Evolutionary conservation across 2,888 invertebrate species (phyloP), one percentile per base, ranked within the genome.

Genomic region (Cryptocheilus praepositus): DNA sequence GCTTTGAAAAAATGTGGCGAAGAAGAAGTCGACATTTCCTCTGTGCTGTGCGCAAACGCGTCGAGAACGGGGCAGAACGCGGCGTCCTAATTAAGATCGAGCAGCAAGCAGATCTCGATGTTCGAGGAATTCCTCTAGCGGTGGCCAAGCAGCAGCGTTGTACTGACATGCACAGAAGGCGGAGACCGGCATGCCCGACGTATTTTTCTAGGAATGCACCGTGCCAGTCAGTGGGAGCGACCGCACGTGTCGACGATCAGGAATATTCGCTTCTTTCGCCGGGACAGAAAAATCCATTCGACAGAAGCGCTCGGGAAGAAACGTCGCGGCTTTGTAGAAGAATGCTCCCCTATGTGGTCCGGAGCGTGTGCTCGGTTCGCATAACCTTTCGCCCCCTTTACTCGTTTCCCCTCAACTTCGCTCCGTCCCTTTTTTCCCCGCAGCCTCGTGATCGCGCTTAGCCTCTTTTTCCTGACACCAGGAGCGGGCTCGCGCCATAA

Each of bases 161-260:
- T 11, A 36, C 36, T 36, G 36, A 36, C 36, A 11, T 7, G 36
- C 36, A 36, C 36, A 7, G 7, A 36, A 7, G 36, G 4, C 36
- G 36, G 13, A 11, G 11, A 2, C 13, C 8, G 36, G 36, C 36
- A 36, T 36, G 36, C 36, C 36, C 36, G 72, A 64, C 51, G 69
- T 69, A 72, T 79, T 71, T 70, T 79, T 72, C 78, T 71, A 59
- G 66, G 80, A 73, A 71, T 45, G 55, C 55, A 11, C 36, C 36
- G 36, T 36, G 36, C 28, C n/a, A 25, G 55, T 18, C 18, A 7
- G 18, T 28, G 7, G 55, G 16, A 49, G 70, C 43, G 19, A 51
- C 66, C 79, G 77, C 77, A 72, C 77, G 78, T 79, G 80, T 77
- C 80, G 60, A 44, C 69, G 71, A 73, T 70, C 77, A 52, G 64